Evolutionary conservation across 1,140 invertebrate species (phyloP).

Genomic region (Caenorhabditis remanei): DNA sequence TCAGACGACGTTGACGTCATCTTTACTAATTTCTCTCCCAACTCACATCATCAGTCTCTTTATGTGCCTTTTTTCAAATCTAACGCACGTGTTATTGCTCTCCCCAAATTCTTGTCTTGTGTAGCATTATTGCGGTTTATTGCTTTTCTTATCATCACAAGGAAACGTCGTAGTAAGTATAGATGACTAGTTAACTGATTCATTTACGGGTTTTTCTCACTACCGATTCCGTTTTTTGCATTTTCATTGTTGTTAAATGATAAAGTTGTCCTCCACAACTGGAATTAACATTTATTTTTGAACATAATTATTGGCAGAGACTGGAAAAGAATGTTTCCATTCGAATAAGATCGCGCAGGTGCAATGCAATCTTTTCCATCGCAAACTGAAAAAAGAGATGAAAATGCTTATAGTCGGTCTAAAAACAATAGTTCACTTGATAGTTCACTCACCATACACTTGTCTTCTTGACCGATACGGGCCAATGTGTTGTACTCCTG

Average conservation of each 20-base stretch:
- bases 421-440: too few species aligned
- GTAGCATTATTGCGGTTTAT: not conserved
- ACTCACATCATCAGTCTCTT: too few species aligned
- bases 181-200: not conserved
- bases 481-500: not conserved
- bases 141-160: not conserved
- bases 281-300: too few species aligned
- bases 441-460: not conserved
- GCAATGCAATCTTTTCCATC: not conserved
- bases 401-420: too few species aligned
- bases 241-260: not conserved
- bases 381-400: not conserved
- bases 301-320: not conserved
- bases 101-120: constrained; percentile 27
- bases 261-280: too few species aligned
- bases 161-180: not conserved
- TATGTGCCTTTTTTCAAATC: not conserved
- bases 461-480: not conserved
- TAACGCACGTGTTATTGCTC: constrained; percentile 17
- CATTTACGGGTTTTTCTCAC: constrained; percentile 20
- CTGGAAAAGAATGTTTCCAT: constrained; percentile 5
- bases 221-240: constrained; percentile 48
- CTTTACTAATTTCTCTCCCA: not conserved
- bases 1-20: constrained; percentile 1
- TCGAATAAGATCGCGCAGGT: not conserved